phyloP scores from a whole-genome alignment of 2,888 invertebrate genomes.

The Cheilosia vernalis region DNA sequence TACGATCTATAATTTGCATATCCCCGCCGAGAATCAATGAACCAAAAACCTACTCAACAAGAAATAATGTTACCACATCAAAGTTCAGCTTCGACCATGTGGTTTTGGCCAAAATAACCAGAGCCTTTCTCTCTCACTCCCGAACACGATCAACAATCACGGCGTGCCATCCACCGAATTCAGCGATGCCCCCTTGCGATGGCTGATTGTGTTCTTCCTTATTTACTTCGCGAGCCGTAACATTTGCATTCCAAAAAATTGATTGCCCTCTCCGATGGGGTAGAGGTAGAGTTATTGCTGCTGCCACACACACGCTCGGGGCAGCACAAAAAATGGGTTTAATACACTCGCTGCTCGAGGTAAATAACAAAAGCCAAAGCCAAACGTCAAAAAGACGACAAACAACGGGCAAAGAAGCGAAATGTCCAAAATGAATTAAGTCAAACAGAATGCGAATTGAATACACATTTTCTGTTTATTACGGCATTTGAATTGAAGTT shows the following conservation, averaged over 20 bases:
- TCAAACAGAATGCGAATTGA: conserved; percentile 50
- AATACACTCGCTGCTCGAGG: conserved; percentile 56
- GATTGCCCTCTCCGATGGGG: conserved; percentile 50
- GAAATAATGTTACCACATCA: conserved; percentile 49
- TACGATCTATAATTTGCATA: conserved; percentile 30
- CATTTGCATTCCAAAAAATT: conserved; percentile 66
- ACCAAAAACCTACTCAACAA: conserved; percentile 49
- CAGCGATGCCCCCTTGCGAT: conserved; percentile 7
- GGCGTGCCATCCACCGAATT: conserved; percentile 19
- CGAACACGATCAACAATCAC: conserved; percentile 50
- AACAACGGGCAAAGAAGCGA: conserved; percentile 27
- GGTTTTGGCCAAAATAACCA: conserved; percentile 38
- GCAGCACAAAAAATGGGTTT: conserved; percentile 48
- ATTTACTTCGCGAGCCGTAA: conserved; percentile 59
- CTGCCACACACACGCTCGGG: conserved; percentile 32
- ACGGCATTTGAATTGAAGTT: conserved; percentile 34
- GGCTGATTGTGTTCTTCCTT: conserved; percentile 62
- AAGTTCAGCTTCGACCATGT: conserved; percentile 55
- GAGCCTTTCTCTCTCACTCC: conserved; percentile 25
- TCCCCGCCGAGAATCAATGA: conserved; percentile 40
- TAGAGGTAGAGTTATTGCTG: conserved; percentile 34
- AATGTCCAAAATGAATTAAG: conserved; percentile 35
- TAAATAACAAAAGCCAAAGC: conserved; percentile 51
- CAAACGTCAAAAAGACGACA: conserved; percentile 43
- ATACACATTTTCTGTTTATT: conserved; percentile 46